These are phyloP conservation scores for Andrena bicolor DNA, from an alignment of 2,888 invertebrate species.

Conservation along the genomic window DNA sequence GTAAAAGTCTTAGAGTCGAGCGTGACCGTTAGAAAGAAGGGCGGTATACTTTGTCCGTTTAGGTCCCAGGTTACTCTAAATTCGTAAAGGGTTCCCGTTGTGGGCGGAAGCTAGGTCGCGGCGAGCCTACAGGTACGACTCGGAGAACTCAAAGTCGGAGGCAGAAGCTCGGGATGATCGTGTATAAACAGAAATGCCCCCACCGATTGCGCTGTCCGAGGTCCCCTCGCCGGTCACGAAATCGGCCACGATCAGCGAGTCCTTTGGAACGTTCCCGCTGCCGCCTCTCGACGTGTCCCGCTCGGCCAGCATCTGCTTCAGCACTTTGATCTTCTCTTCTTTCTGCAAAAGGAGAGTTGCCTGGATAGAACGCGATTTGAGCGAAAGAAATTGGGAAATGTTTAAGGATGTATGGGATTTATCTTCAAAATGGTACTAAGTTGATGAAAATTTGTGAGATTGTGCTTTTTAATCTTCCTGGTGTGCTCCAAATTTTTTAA, in stretches of 20 bases:
- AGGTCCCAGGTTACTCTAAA: constrained; percentile 55
- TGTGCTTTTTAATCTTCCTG: no score
- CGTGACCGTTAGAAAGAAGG: constrained; percentile 18
- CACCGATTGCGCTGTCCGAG: constrained; percentile 92
- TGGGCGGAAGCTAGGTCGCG: constrained; percentile 15
- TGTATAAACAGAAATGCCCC: constrained; percentile 90
- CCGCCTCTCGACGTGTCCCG: constrained; percentile 88
- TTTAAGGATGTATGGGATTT: no score
- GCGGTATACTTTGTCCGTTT: constrained; percentile 31
- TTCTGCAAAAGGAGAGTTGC: constrained; percentile 87
- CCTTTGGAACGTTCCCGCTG: constrained; percentile 87
- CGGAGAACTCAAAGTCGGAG: constrained; percentile 95
- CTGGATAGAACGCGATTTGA: no score
- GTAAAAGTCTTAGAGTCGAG: not conserved
- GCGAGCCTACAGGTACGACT: constrained; percentile 90
- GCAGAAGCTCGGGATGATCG: constrained; percentile 93
- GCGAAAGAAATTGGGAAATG: no score
- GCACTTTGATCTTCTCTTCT: constrained; percentile 94
- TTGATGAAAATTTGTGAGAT: no score
- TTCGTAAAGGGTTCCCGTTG: constrained; percentile 33
- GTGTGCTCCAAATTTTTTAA: no score
- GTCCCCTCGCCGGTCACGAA: constrained; percentile 92
- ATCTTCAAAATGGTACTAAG: no score
- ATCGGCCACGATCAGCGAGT: constrained; percentile 90
- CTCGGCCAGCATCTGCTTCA: constrained; percentile 93